Percentiles rank a stretch among this genome's conserved stretches.
phyloP scores from a whole-genome alignment of 1,140 invertebrate species.

The Cotesia typhae region DNA sequence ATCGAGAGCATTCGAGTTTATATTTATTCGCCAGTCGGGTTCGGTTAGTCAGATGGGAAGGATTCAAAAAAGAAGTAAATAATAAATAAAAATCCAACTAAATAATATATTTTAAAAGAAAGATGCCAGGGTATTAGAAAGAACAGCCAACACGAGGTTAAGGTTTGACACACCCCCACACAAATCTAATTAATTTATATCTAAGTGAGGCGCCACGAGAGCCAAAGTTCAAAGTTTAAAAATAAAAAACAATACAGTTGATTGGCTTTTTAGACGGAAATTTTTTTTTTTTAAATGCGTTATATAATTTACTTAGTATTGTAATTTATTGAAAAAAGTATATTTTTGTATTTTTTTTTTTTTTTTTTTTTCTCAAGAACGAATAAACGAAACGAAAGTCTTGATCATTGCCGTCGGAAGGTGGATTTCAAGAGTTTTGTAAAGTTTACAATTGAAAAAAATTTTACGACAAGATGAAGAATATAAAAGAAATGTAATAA shows the following conservation, averaged over 20 bases:
- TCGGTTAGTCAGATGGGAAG: not conserved
- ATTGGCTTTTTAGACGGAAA: slow-evolving; percentile 18
- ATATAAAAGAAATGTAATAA: not conserved
- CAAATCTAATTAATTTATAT: slow-evolving; percentile 67
- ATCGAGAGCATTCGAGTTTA: too few relatives aligned
- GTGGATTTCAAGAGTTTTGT: too few relatives aligned
- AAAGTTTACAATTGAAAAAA: not conserved
- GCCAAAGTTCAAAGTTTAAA: slow-evolving; percentile 27
- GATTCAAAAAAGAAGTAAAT: not conserved
- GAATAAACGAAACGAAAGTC: too few relatives aligned
- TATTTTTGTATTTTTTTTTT: too few relatives aligned
- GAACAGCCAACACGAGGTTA: slow-evolving; percentile 47
- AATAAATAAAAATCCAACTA: not conserved
- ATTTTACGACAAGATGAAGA: not conserved
- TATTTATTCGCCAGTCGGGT: too few relatives aligned
- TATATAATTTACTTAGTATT: too few relatives aligned
- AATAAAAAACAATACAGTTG: slow-evolving; percentile 21
- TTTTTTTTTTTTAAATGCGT: slow-evolving; percentile 10
- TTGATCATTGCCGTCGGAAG: too few relatives aligned
- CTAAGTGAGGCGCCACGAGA: slow-evolving; percentile 58
- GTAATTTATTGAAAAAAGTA: too few relatives aligned
- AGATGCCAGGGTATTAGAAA: slow-evolving; percentile 45
- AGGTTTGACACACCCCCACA: slow-evolving; percentile 59
- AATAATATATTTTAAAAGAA: slow-evolving; percentile 37
- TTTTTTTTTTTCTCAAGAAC: too few relatives aligned